Conservation (phyloP, 1,140 invertebrate genomes). For the Lethocerus indicus region DNA sequence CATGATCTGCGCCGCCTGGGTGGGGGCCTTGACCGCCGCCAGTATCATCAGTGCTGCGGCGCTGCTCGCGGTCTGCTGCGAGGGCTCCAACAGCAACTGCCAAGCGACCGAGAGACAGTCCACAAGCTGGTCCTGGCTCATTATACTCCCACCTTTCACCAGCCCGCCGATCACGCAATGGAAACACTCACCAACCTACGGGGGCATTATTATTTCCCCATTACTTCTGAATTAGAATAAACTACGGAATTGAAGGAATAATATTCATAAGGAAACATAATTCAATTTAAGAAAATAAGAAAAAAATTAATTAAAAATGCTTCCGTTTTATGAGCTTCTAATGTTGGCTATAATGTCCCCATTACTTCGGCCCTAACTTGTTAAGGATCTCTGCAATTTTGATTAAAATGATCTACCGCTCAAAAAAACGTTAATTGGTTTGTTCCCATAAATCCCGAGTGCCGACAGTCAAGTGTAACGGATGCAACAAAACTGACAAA, state of each 20-base stretch:
- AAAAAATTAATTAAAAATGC: too few species aligned
- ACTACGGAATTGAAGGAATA: too few species aligned
- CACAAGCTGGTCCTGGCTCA: constrained; percentile 73
- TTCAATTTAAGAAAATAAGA: background rate
- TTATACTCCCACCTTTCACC: constrained; percentile 80
- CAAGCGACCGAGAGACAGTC: constrained; percentile 82
- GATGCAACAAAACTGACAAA: too few species aligned
- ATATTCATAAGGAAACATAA: background rate
- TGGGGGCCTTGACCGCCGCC: constrained; percentile 74
- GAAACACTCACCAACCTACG: constrained; percentile 63
- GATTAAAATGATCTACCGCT: too few species aligned
- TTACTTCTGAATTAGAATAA: background rate
- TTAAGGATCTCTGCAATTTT: too few species aligned
- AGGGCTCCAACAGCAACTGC: constrained; percentile 77
- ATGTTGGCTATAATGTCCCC: too few species aligned
- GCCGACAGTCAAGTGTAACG: too few species aligned
- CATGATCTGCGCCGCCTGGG: constrained; percentile 75
- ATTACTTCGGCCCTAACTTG: too few species aligned
- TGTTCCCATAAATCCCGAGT: too few species aligned
- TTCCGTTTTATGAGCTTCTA: too few species aligned
- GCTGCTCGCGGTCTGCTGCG: constrained; percentile 55
- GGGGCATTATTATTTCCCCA: background rate
- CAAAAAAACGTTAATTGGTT: too few species aligned
- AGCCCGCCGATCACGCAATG: constrained; percentile 78
- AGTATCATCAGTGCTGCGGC: constrained; percentile 85